These are phyloP conservation scores for Urocolius indicus DNA, from an alignment of 2,113 vertebrate species.

Conservation along the genomic window DNA sequence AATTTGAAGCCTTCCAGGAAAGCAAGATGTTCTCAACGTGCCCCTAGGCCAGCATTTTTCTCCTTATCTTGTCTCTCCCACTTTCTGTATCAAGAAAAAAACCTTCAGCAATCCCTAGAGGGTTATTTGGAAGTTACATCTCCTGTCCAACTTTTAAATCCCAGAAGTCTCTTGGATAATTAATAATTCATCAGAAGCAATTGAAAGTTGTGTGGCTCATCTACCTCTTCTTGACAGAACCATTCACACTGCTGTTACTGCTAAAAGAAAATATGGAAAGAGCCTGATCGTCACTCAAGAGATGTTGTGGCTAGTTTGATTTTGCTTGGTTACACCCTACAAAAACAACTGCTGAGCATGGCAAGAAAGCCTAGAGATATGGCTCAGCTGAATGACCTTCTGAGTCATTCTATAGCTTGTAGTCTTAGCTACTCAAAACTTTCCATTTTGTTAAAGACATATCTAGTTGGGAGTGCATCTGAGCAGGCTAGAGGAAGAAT, in stretches of 20 bases:
- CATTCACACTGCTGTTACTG: neutral
- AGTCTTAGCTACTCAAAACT: neutral
- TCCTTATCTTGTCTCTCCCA: neutral
- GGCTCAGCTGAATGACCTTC: neutral
- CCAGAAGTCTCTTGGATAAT: neutral
- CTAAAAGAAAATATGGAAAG: neutral
- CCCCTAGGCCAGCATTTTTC: neutral
- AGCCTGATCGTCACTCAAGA: neutral
- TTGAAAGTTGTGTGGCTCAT: accelerated
- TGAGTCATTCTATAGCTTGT: neutral
- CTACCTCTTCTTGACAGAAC: neutral
- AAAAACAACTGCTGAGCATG: neutral
- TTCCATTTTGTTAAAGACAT: neutral
- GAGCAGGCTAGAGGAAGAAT: neutral
- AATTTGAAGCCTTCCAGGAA: neutral
- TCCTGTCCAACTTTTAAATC: neutral
- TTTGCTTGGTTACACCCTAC: neutral
- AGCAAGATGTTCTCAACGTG: neutral
- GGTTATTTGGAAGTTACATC: neutral
- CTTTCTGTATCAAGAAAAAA: neutral
- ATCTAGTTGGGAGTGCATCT: neutral
- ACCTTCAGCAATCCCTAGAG: neutral
- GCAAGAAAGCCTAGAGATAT: neutral
- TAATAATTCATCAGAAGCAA: neutral
- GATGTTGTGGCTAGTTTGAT: neutral